Conservation (phyloP, 2,113 vertebrate species). For the Nothoprocta perdicaria region DNA sequence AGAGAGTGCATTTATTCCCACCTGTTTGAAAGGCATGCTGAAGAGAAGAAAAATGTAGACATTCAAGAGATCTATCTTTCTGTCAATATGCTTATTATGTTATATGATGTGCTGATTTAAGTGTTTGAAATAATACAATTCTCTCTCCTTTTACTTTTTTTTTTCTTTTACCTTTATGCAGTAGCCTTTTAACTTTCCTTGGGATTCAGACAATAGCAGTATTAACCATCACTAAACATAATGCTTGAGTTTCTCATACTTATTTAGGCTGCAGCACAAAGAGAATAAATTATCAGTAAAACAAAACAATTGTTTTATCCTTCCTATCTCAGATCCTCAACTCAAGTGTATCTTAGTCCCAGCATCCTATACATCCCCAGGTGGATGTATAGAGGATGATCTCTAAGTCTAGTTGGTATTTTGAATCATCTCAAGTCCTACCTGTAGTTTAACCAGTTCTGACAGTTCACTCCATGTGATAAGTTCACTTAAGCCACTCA, state of each 20-base stretch:
- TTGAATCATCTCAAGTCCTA: neutral
- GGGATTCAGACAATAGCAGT: neutral
- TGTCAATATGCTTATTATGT: neutral
- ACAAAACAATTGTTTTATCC: no score
- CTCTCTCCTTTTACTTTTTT: neutral
- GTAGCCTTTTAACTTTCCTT: neutral
- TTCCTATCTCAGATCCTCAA: neutral
- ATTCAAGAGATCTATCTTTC: neutral
- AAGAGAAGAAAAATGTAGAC: neutral
- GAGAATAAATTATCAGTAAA: neutral
- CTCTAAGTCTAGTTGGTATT: neutral
- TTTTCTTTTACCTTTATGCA: neutral
- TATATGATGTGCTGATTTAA: neutral
- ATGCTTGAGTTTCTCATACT: neutral
- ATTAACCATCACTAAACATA: neutral
- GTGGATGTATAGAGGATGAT: neutral
- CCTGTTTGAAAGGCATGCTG: neutral
- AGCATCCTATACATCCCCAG: no score
- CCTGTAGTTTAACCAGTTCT: no score
- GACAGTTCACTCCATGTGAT: neutral
- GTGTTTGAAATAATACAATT: fast-evolving
- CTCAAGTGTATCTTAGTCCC: neutral
- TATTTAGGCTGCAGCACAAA: neutral
- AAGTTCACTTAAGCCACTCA: neutral
- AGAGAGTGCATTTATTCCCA: neutral